Evolutionary conservation across 1,140 invertebrate species (phyloP).

Genomic region (Habropoda laboriosa): DNA sequence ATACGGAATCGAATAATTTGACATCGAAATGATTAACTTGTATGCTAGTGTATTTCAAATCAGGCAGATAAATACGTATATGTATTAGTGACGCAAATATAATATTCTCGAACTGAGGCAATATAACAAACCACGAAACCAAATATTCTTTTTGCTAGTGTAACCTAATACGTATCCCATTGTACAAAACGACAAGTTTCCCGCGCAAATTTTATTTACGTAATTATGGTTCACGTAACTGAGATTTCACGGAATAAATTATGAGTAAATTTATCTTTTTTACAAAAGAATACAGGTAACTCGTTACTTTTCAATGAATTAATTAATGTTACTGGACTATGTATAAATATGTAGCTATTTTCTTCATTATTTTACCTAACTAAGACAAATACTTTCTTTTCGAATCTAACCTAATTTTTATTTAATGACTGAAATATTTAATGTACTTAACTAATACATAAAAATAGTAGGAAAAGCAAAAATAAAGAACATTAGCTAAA

Average conservation of each 20-base stretch:
- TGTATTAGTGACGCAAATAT: background rate
- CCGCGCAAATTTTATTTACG: background rate
- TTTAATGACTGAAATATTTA: background rate
- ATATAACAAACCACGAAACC: background rate
- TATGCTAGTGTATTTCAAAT: constrained; percentile 29
- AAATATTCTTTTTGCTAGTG: background rate
- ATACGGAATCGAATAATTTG: constrained; percentile 52
- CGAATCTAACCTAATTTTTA: background rate
- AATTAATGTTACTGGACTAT: too few relatives aligned
- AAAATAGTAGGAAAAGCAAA: too few relatives aligned
- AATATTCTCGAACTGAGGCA: background rate
- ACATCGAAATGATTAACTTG: constrained; percentile 37
- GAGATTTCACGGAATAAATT: background rate
- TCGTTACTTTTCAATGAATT: background rate
- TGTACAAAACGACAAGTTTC: too few relatives aligned
- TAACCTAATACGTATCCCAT: background rate
- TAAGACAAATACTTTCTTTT: background rate
- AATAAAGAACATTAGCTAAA: too few relatives aligned
- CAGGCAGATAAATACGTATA: constrained; percentile 5
- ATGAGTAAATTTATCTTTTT: background rate
- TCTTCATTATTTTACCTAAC: background rate
- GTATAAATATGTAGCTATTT: too few relatives aligned
- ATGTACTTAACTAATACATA: too few relatives aligned
- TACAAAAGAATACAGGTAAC: too few relatives aligned
- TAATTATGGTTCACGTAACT: background rate